Percentiles rank a stretch among this genome's conserved stretches.
These are phyloP conservation scores for Antheraea assamensis DNA, from an alignment of 2,888 invertebrate species.

Conservation along the genomic window DNA sequence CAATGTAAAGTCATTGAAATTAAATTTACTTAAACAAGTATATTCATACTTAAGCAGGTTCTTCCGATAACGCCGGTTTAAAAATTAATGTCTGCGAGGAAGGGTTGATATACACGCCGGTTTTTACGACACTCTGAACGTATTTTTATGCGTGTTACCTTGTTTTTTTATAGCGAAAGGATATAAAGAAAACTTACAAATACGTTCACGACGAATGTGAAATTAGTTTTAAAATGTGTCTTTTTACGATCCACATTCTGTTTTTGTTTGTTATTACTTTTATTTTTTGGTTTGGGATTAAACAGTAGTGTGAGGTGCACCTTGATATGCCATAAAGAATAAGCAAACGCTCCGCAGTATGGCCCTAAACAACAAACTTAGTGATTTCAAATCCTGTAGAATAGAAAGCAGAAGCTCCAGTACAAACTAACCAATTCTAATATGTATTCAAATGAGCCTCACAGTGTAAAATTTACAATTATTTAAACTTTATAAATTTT, in stretches of 20 bases:
- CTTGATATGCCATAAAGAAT: no score
- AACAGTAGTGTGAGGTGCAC: no score
- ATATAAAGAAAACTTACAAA: not conserved
- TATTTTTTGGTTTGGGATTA: no score
- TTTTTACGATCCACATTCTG: not conserved
- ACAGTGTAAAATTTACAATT: no score
- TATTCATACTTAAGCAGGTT: not conserved
- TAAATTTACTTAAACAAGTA: not conserved
- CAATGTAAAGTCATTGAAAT: not conserved
- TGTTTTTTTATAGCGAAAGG: slow-evolving; percentile 14
- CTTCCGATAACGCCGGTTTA: not conserved
- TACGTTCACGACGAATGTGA: not conserved
- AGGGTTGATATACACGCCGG: not conserved
- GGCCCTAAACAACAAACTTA: no score
- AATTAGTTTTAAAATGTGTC: not conserved
- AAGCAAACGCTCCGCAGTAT: no score
- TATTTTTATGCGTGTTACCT: slow-evolving; percentile 23
- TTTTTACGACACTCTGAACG: slow-evolving; percentile 22
- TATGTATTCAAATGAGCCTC: no score
- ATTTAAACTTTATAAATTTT: no score
- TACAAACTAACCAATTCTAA: no score
- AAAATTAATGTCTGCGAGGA: slow-evolving; percentile 9
- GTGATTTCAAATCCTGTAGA: no score
- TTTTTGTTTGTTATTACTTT: not conserved
- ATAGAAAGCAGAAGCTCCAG: no score